Conservation (phyloP, 2,113 vertebrate species). For the Recurvirostra avosetta region DNA sequence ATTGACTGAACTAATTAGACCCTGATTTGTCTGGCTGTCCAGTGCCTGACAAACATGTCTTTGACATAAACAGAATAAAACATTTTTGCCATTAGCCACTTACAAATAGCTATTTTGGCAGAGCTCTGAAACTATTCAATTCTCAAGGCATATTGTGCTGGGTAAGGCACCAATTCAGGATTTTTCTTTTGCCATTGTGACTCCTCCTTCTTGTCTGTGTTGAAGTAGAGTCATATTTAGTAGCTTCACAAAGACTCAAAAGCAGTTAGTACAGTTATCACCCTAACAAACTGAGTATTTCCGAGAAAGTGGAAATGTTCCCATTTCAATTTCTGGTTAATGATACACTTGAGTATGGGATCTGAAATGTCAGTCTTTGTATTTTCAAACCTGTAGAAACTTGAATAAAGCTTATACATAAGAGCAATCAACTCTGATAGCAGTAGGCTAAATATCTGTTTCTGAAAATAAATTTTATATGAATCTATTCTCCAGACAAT, state of each 20-base stretch:
- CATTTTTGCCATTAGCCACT: no score
- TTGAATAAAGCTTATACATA: slow-evolving; percentile 69
- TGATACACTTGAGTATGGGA: slow-evolving; percentile 53
- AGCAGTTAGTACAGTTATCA: slow-evolving; percentile 35
- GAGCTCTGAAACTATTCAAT: not conserved
- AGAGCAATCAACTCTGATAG: slow-evolving; percentile 69
- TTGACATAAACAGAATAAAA: no score
- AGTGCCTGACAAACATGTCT: not conserved
- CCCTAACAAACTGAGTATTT: slow-evolving; percentile 57
- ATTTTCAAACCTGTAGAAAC: slow-evolving; percentile 70
- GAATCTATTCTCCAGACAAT: slow-evolving; percentile 72
- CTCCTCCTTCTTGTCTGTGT: slow-evolving; percentile 8
- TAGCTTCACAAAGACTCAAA: slow-evolving; percentile 50
- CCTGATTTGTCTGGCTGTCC: no score
- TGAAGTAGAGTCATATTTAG: slow-evolving; percentile 45
- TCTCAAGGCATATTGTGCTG: slow-evolving; percentile 10
- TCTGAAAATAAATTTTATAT: slow-evolving; percentile 76
- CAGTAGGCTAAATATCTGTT: slow-evolving; percentile 70
- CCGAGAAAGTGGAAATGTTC: slow-evolving; percentile 63
- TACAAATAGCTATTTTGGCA: not conserved
- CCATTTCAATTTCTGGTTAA: slow-evolving; percentile 70
- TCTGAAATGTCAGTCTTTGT: slow-evolving; percentile 72
- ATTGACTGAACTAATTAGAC: no score
- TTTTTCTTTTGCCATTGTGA: not conserved
- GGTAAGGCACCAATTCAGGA: not conserved